Percentiles rank a stretch among this genome's conserved stretches.
Evolutionary conservation across 2,888 invertebrate species (phyloP).

Genomic region (Bombylius major): DNA sequence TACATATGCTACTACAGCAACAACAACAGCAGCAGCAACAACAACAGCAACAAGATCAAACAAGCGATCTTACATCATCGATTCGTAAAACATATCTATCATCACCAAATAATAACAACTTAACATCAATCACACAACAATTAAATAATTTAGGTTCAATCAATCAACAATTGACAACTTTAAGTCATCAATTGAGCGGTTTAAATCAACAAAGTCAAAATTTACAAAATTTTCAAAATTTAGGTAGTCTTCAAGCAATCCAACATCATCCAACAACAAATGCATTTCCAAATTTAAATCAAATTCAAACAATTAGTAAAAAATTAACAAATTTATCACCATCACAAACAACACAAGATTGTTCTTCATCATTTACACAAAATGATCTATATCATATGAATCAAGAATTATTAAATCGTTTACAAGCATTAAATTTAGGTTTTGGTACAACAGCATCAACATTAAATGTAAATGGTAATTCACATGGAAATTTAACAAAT

Average conservation of each 20-base stretch:
- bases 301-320: slow-evolving; percentile 30
- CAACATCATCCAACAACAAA: slow-evolving; percentile 13
- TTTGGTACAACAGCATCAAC: slow-evolving; percentile 12
- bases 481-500: background rate
- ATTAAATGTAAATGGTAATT: slow-evolving; percentile 12
- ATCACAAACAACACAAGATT: slow-evolving; percentile 4
- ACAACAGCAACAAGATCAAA: background rate
- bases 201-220: slow-evolving; percentile 37
- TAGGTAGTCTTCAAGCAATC: slow-evolving; percentile 14
- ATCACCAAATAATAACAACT: slow-evolving; percentile 32
- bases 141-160: slow-evolving; percentile 34
- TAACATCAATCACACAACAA: slow-evolving; percentile 35
- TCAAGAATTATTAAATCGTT: slow-evolving; percentile 34
- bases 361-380: slow-evolving; percentile 19
- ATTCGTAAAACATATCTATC: slow-evolving; percentile 17
- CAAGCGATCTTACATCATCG: slow-evolving; percentile 16
- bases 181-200: slow-evolving; percentile 34
- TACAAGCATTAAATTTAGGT: slow-evolving; percentile 33
- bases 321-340: slow-evolving; percentile 28
- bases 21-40: slow-evolving; percentile 29
- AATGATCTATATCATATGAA: slow-evolving; percentile 36
- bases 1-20: slow-evolving; percentile 18
- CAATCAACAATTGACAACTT: slow-evolving; percentile 33
- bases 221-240: slow-evolving; percentile 32
- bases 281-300: slow-evolving; percentile 31